Conservation (phyloP, 2,888 invertebrate species). For the Sialis fuliginosa region DNA sequence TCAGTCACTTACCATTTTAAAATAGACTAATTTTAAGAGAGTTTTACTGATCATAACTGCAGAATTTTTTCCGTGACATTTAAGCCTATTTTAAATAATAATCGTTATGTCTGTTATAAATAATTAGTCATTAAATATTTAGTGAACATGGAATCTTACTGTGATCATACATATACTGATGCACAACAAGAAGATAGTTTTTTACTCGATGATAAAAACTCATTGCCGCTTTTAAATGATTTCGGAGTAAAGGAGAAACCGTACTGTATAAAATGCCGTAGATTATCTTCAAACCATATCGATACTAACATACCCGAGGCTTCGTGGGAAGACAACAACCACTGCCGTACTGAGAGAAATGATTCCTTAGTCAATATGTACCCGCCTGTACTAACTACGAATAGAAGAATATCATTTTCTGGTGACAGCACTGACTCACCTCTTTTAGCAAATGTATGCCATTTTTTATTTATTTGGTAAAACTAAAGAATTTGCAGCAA, state of each 20-base stretch:
- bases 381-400: constrained; percentile 6
- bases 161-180: constrained; percentile 14
- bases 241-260: constrained; percentile 3
- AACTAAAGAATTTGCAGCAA: no score
- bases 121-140: background rate
- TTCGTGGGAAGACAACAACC: background rate
- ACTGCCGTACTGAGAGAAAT: background rate
- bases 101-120: no score
- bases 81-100: no score
- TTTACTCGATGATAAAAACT: constrained; percentile 21
- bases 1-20: no score
- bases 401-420: constrained; percentile 9
- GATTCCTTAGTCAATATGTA: constrained; percentile 3
- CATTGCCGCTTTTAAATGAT: constrained; percentile 6
- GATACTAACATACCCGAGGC: constrained; percentile 5
- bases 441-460: constrained; percentile 20
- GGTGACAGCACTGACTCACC: constrained; percentile 19
- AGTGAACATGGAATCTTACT: constrained; percentile 9
- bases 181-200: constrained; percentile 18
- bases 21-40: no score
- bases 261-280: constrained; percentile 8
- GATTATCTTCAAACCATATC: constrained; percentile 3
- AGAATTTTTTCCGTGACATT: no score
- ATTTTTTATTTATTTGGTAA: background rate
- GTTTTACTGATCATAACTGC: no score